Percentiles rank a stretch among this genome's conserved stretches.
phyloP scores from a whole-genome alignment of 2,113 vertebrate genomes.

The Myrmecophaga tridactyla region DNA sequence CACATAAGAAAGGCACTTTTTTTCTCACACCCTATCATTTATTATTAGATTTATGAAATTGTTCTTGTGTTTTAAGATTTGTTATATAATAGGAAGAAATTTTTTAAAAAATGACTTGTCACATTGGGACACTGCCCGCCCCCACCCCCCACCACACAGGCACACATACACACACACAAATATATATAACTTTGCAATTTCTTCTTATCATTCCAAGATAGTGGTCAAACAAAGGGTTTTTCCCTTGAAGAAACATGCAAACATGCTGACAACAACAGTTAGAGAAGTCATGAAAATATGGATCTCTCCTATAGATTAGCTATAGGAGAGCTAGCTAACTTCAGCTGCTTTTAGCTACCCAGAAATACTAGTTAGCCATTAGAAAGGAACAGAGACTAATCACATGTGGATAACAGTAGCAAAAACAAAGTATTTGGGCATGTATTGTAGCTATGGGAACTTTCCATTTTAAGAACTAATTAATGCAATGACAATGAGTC shows the following conservation, averaged over 20 bases:
- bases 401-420: background rate
- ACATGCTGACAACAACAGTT: background rate
- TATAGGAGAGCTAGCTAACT: background rate
- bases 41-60: constrained; percentile 37
- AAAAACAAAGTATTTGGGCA: background rate
- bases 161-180: background rate
- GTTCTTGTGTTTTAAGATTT: constrained; percentile 43
- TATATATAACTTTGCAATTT: background rate
- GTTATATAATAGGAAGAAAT: background rate
- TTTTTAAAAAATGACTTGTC: background rate
- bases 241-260: background rate
- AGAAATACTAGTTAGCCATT: background rate
- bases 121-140: background rate
- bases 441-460: background rate
- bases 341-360: background rate
- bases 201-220: background rate
- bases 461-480: constrained; percentile 1
- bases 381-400: constrained; percentile 13
- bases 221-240: background rate
- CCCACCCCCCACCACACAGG: background rate
- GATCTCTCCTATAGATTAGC: background rate
- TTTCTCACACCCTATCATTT: background rate
- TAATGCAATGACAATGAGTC: background rate
- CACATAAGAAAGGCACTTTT: background rate
- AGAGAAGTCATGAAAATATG: background rate